phyloP scores from a whole-genome alignment of 2,113 vertebrate genomes.

The Hippocampus mohnikei region DNA sequence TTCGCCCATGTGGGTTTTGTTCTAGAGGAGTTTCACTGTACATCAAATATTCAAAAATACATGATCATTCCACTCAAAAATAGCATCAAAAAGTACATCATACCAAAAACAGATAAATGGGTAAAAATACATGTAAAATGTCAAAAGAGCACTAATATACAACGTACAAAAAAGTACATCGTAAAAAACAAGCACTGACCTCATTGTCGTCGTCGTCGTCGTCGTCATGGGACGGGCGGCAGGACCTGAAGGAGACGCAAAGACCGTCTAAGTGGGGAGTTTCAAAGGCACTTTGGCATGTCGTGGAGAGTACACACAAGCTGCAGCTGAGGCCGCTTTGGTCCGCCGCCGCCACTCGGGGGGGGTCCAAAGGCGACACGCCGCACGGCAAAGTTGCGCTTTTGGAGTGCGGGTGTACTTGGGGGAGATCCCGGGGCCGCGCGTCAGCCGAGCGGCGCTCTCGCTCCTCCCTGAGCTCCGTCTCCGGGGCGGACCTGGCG shows the following conservation, averaged over 20 bases:
- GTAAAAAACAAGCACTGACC: conserved; percentile 42
- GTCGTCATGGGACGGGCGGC: conserved; percentile 64
- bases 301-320: conserved; percentile 48
- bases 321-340: conserved; percentile 64
- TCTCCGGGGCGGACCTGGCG: conserved; percentile 78
- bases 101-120: too few relatives aligned
- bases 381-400: not conserved
- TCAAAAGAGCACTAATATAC: too few relatives aligned
- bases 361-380: not conserved
- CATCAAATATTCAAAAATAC: too few relatives aligned
- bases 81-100: too few relatives aligned
- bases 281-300: not conserved
- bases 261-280: not conserved
- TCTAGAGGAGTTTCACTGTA: too few relatives aligned
- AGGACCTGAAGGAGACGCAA: conserved; percentile 52
- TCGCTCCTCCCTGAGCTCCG: conserved; percentile 78
- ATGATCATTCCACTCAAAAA: too few relatives aligned
- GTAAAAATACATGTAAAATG: too few relatives aligned
- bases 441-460: conserved; percentile 54
- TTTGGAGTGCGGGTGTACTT: conserved; percentile 17
- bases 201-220: conserved; percentile 69
- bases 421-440: conserved; percentile 16
- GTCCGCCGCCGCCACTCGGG: conserved; percentile 59
- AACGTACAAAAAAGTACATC: too few relatives aligned
- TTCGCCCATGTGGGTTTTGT: too few relatives aligned